Conservation (phyloP, 1,140 invertebrate species). For the Trichonephila inaurata region DNA sequence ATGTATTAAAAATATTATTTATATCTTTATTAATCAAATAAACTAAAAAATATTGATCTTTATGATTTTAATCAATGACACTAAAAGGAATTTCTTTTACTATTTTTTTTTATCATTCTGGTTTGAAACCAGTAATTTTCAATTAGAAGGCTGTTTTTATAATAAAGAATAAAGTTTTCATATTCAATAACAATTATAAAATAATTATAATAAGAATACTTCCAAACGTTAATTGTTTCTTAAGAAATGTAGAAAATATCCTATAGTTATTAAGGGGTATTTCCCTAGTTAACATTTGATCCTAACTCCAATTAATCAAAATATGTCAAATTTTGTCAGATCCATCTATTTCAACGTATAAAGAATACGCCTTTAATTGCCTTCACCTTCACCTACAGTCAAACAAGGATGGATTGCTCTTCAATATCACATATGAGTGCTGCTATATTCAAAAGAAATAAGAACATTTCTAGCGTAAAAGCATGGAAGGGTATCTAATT, state of each 20-base stretch:
- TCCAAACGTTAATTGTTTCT: too few relatives aligned
- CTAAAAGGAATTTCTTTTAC: too few relatives aligned
- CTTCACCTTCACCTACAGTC: background rate
- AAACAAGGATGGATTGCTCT: background rate
- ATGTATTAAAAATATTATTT: too few relatives aligned
- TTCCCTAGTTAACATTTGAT: background rate
- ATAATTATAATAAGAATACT: too few relatives aligned
- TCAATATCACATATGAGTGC: background rate
- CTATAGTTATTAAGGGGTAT: background rate
- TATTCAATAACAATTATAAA: too few relatives aligned
- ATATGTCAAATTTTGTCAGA: background rate
- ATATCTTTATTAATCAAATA: too few relatives aligned
- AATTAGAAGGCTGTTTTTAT: too few relatives aligned
- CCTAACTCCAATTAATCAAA: background rate
- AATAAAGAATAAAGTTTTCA: too few relatives aligned
- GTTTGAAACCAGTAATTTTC: too few relatives aligned
- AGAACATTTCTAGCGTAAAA: background rate
- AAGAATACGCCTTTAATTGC: conserved; percentile 14
- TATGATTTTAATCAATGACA: too few relatives aligned
- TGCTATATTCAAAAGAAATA: background rate
- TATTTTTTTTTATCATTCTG: too few relatives aligned
- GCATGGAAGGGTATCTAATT: background rate
- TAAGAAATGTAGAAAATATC: background rate
- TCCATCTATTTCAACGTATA: background rate
- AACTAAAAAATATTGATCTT: too few relatives aligned